Evolutionary conservation across 2,888 invertebrate genomes (phyloP).

Genomic region (Tenodera sinensis): DNA sequence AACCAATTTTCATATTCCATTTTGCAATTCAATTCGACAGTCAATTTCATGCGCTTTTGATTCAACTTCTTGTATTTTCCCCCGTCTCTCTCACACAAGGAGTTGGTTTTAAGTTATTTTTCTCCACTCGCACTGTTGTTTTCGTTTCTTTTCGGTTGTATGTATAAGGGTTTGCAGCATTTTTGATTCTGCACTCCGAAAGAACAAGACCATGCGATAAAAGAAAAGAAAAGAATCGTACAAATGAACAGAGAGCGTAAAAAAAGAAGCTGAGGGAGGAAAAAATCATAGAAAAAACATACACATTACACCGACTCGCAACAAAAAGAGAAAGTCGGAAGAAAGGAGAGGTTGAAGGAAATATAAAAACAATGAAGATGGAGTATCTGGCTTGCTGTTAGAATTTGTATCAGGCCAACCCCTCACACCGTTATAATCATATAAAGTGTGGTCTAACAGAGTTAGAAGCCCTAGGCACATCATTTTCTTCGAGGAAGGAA

Average conservation of each 20-base stretch:
- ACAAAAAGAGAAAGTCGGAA: not conserved
- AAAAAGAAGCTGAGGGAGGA: not conserved
- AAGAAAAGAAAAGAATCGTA: not conserved
- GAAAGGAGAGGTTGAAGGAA: constrained; percentile 1
- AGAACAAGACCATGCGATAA: not conserved
- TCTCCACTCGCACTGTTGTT: not conserved
- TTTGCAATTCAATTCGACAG: constrained; percentile 26
- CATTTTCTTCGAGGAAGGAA: not conserved
- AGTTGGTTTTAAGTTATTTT: not conserved
- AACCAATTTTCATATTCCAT: constrained; percentile 24
- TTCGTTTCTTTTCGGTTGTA: not conserved
- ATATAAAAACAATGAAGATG: constrained; percentile 14
- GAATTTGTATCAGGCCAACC: not conserved
- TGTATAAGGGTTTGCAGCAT: not conserved
- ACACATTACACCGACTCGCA: not conserved
- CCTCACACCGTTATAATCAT: not conserved
- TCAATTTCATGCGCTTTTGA: constrained; percentile 24
- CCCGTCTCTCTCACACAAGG: not conserved
- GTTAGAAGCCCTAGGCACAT: not conserved
- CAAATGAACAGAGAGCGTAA: not conserved
- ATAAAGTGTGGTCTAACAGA: not conserved
- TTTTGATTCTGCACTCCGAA: not conserved
- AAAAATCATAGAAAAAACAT: constrained; percentile 3
- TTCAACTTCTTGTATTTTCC: not conserved
- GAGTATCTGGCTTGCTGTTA: not conserved